These are phyloP conservation scores for Fragum sueziense DNA, from an alignment of 2,888 invertebrate genomes.

Conservation along the genomic window DNA sequence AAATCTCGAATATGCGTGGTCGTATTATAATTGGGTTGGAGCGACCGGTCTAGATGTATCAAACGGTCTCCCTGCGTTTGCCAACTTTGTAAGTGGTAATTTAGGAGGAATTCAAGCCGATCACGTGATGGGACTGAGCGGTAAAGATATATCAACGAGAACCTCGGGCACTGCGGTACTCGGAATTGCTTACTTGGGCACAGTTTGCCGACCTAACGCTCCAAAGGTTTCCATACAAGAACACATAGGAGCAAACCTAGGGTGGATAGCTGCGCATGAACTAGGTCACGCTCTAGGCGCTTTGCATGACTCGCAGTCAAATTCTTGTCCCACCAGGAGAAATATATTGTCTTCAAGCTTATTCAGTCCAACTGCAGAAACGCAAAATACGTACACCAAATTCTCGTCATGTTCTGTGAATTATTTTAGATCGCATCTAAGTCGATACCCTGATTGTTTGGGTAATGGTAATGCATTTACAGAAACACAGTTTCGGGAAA, in stretches of 20 bases:
- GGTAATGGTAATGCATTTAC: background rate
- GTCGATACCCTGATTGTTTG: conserved; percentile 9
- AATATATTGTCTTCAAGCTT: conserved; percentile 12
- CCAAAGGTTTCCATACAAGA: conserved; percentile 5
- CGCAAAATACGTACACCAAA: conserved; percentile 9
- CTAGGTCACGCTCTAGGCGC: conserved; percentile 6
- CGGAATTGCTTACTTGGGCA: background rate
- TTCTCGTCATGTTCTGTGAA: conserved; percentile 9
- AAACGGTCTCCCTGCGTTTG: background rate
- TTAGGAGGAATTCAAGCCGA: background rate
- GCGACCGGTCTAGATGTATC: background rate
- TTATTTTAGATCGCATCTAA: background rate
- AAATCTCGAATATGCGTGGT: conserved; percentile 1
- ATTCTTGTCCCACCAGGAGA: background rate
- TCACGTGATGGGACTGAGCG: conserved; percentile 7
- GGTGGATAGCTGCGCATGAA: conserved; percentile 17
- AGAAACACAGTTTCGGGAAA: background rate
- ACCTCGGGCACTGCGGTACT: background rate
- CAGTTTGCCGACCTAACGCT: background rate
- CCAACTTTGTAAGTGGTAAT: background rate
- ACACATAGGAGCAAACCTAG: background rate
- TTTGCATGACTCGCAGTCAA: background rate
- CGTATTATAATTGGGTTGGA: background rate
- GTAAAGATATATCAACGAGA: background rate
- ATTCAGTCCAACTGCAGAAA: conserved; percentile 1